These are phyloP conservation scores for Sebastiscus tertius DNA, from an alignment of 2,797 vertebrate genomes.

Conservation along the genomic window DNA sequence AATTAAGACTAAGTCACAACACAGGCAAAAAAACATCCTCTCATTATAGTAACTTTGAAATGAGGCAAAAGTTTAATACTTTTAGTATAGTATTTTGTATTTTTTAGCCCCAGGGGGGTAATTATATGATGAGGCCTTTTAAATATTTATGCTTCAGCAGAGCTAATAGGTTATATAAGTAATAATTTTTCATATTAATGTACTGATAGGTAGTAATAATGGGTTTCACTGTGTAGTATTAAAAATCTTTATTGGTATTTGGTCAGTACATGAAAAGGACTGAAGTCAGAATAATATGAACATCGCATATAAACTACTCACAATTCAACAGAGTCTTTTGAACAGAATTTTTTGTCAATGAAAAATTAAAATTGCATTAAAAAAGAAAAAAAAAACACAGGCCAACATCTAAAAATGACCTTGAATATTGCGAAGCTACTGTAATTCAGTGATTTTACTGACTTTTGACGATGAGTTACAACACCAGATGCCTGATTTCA, in stretches of 20 bases:
- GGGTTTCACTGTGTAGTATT: constrained; percentile 84
- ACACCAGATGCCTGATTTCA: constrained; percentile 78
- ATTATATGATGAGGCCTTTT: background rate
- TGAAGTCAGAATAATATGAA: constrained; percentile 98
- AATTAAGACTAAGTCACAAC: background rate
- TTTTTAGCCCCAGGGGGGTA: background rate
- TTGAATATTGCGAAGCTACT: constrained; percentile 80
- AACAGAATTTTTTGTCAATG: constrained; percentile 83
- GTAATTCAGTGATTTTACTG: constrained; percentile 81
- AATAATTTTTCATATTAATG: background rate
- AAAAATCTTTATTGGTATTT: constrained; percentile 99
- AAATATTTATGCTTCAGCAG: background rate
- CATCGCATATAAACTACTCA: constrained; percentile 96
- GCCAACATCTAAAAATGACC: constrained; percentile 90
- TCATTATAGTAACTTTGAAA: background rate
- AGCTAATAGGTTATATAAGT: background rate
- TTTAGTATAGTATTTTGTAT: background rate
- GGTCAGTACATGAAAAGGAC: constrained; percentile 99
- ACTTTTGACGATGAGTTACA: constrained; percentile 86
- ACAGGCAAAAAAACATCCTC: background rate
- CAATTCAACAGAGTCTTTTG: constrained; percentile 91
- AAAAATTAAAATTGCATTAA: constrained; percentile 87
- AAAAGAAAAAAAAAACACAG: constrained; percentile 81
- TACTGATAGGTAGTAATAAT: constrained; percentile 34
- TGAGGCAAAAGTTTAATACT: background rate